Evolutionary conservation across 2,888 invertebrate species (phyloP), one percentile per base, ranked within the genome.

Genomic region (Poecilus cupreus): DNA sequence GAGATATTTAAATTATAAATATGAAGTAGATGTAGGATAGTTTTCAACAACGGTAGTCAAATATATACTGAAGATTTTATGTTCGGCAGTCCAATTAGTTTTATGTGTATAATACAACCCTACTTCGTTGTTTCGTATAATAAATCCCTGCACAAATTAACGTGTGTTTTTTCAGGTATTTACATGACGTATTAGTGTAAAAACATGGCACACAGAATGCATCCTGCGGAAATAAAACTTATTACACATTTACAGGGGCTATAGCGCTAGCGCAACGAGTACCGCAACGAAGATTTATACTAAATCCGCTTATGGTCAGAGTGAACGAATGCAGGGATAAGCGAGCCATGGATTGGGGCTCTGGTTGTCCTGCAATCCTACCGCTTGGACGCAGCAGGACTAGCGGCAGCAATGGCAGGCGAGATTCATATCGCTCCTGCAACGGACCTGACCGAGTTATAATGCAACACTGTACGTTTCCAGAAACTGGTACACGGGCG

Each of bases 321-420:
- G 60, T 24, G 60, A 49, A n/a, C 60, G 60, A 24, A 60, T 24
- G 60, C 32, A 54, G 60, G 46, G 60, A 60, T 60, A 60, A 60
- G 32, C 60, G 60, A 60, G 60, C 26, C 32, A 60, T 26, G 60
- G 60, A 60, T 26, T 60, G n/a, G 46, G 2, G 46, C 46, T 46
- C 2, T 54, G 54, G 54, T 54, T 54, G 54, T 60, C 60, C 32
- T 60, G 32, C 60, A 60, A 22, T 13, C 6, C 22, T 57, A 22
- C 57, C 13, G 46, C 46, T n/a, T 10, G n/a, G n/a, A 22, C 22
- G 22, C n/a, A 57, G 57, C 24, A 46, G 57, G 22, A 57, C 16
- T 13, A 16, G 18, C 18, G 49, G 18, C 18, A 49, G 49, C 16
- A 8, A n/a, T 60, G 60, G 11, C 60, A 60, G 26, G 11, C 13